Conservation (phyloP, 2,888 invertebrate species). For the Plebejus anna region DNA sequence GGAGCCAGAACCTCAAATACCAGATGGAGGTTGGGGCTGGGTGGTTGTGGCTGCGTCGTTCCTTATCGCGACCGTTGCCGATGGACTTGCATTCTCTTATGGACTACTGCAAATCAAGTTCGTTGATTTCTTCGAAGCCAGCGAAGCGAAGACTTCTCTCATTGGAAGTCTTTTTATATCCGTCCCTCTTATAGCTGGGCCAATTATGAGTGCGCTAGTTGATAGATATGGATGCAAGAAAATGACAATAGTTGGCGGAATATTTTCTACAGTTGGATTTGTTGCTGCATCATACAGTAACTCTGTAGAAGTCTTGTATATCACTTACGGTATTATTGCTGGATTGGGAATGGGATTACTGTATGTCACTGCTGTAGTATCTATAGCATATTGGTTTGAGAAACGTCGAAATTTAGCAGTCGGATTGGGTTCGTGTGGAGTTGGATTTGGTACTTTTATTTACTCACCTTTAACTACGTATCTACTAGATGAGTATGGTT, state of each 20-base stretch:
- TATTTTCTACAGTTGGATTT: conserved; percentile 87
- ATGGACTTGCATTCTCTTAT: conserved; percentile 95
- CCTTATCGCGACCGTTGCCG: conserved; percentile 92
- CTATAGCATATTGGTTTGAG: conserved; percentile 96
- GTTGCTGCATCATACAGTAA: conserved; percentile 85
- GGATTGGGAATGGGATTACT: conserved; percentile 91
- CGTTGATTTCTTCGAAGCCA: conserved; percentile 86
- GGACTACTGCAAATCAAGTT: conserved; percentile 92
- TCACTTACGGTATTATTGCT: conserved; percentile 91
- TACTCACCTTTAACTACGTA: conserved; percentile 91
- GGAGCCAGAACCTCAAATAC: conserved; percentile 80
- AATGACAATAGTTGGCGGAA: conserved; percentile 87
- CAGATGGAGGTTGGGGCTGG: conserved; percentile 96
- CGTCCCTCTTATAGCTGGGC: conserved; percentile 91
- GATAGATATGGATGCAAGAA: conserved; percentile 90
- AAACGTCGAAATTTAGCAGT: conserved; percentile 92
- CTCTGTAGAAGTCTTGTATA: conserved; percentile 86
- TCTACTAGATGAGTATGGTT: conserved; percentile 86
- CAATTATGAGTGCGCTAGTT: conserved; percentile 90
- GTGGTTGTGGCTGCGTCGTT: conserved; percentile 92
- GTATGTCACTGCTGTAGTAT: conserved; percentile 94
- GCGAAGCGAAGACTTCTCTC: conserved; percentile 91
- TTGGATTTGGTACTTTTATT: conserved; percentile 93
- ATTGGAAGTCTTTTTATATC: conserved; percentile 94
- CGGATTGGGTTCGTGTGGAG: conserved; percentile 92